Conservation (phyloP, 1,140 invertebrate genomes). For the Cyrtorhinus lividipennis region DNA sequence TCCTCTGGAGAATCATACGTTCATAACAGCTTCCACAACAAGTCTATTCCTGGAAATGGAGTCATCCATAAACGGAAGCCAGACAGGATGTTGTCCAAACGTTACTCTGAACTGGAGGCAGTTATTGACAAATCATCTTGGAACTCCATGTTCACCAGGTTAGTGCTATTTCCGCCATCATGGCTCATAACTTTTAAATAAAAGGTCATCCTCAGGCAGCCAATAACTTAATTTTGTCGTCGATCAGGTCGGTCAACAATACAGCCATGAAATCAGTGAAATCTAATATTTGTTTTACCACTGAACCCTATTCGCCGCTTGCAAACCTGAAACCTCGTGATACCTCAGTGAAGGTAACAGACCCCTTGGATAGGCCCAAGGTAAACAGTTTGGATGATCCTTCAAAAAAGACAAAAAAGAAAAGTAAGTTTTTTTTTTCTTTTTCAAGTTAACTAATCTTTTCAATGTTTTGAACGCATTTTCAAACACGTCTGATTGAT, state of each 20-base stretch:
- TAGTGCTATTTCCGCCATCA: neutral
- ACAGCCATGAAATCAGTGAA: too few species aligned
- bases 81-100: conserved; percentile 10
- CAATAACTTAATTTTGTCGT: too few species aligned
- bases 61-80: conserved; percentile 9
- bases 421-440: conserved; percentile 13
- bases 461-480: too few species aligned
- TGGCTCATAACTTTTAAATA: neutral
- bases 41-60: conserved; percentile 11
- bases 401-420: conserved; percentile 10
- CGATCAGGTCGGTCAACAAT: too few species aligned
- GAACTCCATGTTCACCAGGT: conserved; percentile 1
- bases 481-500: too few species aligned
- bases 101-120: too few species aligned
- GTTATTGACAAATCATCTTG: conserved; percentile 15
- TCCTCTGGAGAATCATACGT: neutral
- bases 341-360: neutral
- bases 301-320: conserved; percentile 17
- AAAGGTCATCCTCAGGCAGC: too few species aligned
- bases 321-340: conserved; percentile 15
- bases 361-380: neutral
- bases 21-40: conserved; percentile 12
- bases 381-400: neutral
- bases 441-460: too few species aligned
- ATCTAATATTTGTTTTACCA: conserved; percentile 15